Evolutionary conservation across 2,888 invertebrate species (phyloP).

Genomic region (Eueremaeus valkanovi): DNA sequence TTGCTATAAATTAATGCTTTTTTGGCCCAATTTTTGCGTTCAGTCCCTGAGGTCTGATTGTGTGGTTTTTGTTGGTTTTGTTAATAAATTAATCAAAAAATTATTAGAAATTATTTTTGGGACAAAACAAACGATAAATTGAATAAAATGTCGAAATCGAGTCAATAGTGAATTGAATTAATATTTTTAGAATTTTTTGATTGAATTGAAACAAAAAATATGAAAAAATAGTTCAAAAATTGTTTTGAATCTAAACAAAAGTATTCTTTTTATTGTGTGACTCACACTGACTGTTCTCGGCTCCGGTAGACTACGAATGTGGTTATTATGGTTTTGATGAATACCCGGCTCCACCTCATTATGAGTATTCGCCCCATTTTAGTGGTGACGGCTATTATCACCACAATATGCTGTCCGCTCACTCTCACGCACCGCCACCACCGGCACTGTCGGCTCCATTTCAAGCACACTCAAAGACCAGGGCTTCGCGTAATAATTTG

Average conservation of each 20-base stretch:
- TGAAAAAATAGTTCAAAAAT: background rate
- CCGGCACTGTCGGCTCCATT: constrained; percentile 2
- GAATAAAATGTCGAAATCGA: too few relatives aligned
- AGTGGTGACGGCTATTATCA: constrained; percentile 28
- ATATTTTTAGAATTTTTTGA: background rate
- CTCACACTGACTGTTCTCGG: constrained; percentile 1
- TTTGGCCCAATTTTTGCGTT: constrained; percentile 21
- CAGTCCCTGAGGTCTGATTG: constrained; percentile 10
- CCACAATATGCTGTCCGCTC: constrained; percentile 18
- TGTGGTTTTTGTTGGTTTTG: background rate
- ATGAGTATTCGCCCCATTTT: constrained; percentile 21
- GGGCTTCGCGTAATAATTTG: constrained; percentile 24
- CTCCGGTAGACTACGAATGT: constrained; percentile 29
- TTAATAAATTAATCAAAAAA: background rate
- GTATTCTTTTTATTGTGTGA: constrained; percentile 21
- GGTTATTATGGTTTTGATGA: constrained; percentile 30
- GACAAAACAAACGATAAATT: background rate
- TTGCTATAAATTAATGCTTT: background rate
- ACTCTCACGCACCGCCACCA: constrained; percentile 3
- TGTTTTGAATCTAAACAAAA: constrained; percentile 4
- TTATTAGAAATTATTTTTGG: background rate
- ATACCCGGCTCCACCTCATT: constrained; percentile 17
- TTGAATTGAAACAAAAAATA: background rate
- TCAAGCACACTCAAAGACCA: constrained; percentile 23
- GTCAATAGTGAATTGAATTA: too few relatives aligned